Evolutionary conservation across 2,797 vertebrate genomes (phyloP), one percentile per base, ranked within the genome.

Genomic region (Gymnodraco acuticeps): DNA sequence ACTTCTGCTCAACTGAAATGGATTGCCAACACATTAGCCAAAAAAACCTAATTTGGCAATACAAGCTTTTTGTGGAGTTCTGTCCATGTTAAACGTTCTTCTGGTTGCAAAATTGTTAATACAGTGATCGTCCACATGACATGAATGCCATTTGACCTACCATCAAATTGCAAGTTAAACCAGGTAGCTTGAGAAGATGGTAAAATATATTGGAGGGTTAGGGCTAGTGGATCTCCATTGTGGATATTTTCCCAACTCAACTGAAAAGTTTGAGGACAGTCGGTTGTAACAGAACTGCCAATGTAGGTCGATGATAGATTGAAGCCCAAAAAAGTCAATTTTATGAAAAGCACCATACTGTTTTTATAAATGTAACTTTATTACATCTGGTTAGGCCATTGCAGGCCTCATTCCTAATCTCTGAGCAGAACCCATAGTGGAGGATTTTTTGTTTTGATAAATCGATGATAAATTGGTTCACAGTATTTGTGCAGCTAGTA

Each of bases 401-500:
- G 3, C 10, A 14, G 7, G 11, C 42, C 45, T 17, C 10, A 27
- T 41, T 46, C 10, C 17, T 42, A 48, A 64, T 33, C 45, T 46
- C 17, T 13, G 31, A 14, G 9, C 65, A 51, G 13, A 53, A 9
- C 7, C 8, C 8, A 5, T 13, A 3, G 53, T n/a, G 11, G n/a
- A 17, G 27, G 43, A 45, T 45, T 27, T 27, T 27, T 27, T 27
- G 42, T 47, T 46, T 68, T 75, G 7, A 72, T 14, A n/a, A 19
- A 38, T 48, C n/a, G 11, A 52, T 23, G 33, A 16, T 61, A 31
- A 69, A 43, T 61, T 38, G 14, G 60, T 41, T 64, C 5, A 56
- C 5, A 0, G 46, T n/a, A 52, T 72, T 66, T 66, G 10, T 33
- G 16, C 59, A 48, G 38, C 15, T 15, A 79, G 15, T 20, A 19